Evolutionary conservation across 2,113 vertebrate species (phyloP), one percentile per base, ranked within the genome.

Genomic region (Calyptommatus sinebrachiatus): DNA sequence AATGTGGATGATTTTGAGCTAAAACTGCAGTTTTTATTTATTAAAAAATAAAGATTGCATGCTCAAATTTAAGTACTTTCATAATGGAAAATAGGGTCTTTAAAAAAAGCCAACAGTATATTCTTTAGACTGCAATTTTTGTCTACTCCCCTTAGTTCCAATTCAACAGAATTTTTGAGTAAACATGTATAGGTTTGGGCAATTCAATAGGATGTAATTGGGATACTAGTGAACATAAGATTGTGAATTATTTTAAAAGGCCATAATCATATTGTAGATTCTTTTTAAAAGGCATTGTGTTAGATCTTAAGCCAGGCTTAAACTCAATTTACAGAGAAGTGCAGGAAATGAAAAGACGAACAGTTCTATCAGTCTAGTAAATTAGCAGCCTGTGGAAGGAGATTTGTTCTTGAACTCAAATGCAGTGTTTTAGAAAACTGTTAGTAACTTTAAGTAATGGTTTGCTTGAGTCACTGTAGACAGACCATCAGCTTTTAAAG

Each of bases 41-140:
- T 77, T 24, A 83, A 85, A 83, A 82, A 86, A 78, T 88, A 60
- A 86, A 70, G 61, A 66, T 68, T 72, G 73, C 75, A 88, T 83
- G 28, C 29, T 61, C 53, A 77, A 69, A 84, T 5, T 12, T 9
- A 62, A 88, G 46, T 46, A 85, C 22, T 67, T 67, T 68, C 84
- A 77, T 67, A 83, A 73, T 85, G 70, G 78, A 84, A 75, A 71
- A 31, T 46, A 57, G 21, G 68, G 0, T 62, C 85, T 24, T 71
- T 35, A 57, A 18, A 57, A 57, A 57, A 57, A 68, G 4, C 9
- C n/a, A n/a, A 24, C 48, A 11, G 67, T 11, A 20, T 21, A 66
- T 68, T 77, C 11, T 35, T 20, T 77, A 26, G 7, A 5, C 12
- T 71, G 24, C 69, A 71, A 22, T 46, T 12, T 46, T 0, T 46